Evolutionary conservation across 2,797 vertebrate species (phyloP), one percentile per base, ranked within the genome.

Genomic region (Rallus crepitans): DNA sequence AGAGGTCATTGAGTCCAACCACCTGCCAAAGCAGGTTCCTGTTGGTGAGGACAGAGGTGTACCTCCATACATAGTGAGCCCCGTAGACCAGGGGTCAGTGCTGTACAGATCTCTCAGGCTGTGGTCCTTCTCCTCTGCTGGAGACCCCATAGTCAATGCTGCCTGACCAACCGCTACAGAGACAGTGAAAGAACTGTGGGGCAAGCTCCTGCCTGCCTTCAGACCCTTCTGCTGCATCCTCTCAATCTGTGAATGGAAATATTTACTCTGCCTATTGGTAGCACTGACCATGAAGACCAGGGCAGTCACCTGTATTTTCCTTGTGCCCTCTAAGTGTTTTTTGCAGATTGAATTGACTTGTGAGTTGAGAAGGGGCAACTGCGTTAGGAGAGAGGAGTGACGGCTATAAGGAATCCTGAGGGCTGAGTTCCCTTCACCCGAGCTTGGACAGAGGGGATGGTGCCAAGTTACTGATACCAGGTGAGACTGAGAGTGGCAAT

Each of bases 71-170:
- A 25, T 28, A 18, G 40, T 21, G 24, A 65, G 35, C 11, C n/a
- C 57, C 4, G 1, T 23, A 40, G 39, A 33, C 31, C 1, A 1
- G 12, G 13, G 20, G 6, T 28, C 3, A 3, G 39, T 33, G 45
- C 27, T 64, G 24, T n/a, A 66, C n/a, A 76, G 23, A 70, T n/a
- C 17, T 71, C 17, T 47, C 31, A 12, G 72, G 45, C 50, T 64
- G 30, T 42, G 30, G 19, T 35, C 48, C 37, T 48, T 30, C 45
- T 68, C 30, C 17, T 73, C 45, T 33, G 21, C 28, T 80, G 47
- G n/a, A n/a, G 19, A 52, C 27, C 35, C 18, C 2, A 12, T 1
- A 0, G 19, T 15, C 57, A 47, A 53, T 21, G 21, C 37, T 71
- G 55, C 18, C 48, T 60, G 21, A 11, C 35, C 27, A 50, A 65